Evolutionary conservation across 2,888 invertebrate genomes (phyloP), one percentile per base, ranked within the genome.

Genomic region (Peribatodes rhomboidaria): DNA sequence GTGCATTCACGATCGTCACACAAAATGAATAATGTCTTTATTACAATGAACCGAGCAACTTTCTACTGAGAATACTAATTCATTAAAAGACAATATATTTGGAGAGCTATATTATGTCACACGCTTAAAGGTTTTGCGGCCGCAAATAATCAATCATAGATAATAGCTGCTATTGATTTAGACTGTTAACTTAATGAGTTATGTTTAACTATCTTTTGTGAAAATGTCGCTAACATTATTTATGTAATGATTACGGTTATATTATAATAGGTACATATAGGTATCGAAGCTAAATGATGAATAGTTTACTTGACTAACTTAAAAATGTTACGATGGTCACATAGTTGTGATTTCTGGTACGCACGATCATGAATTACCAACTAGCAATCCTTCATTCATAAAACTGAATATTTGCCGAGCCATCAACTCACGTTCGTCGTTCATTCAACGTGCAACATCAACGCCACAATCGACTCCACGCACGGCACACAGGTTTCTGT

Each of bases 1-100:
- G 83, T 84, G 82, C 74, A 69, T 73, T 73, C 84, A 80, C 80
- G 82, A 81, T 63, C 70, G 68, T 69, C 74, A 76, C 75, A 74
- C 76, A 72, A 80, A 76, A 74, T 80, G 76, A 76, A 75, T 81
- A 75, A 76, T 75, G 72, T 72, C 76, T 80, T 77, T 80, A 80
- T 78, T 74, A 77, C 72, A 77, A 80, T 77, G 66, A 72, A 68
- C 70, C n/a, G 33, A 56, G 62, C 50, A 14, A 60, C 69, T 73
- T 73, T 73, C 68, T 73, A 68, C 57, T 47, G 47, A 53, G 65
- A 64, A 67, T 63, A 67, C 46, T 65, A 68, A 72, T 72, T 69
- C 67, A 67, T 61, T 56, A 61, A 67, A 65, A 56, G 50, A 68
- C 73, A 73, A 71, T 69, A 75, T 64, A 53, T 47, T 42, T 16